Evolutionary conservation across 2,888 invertebrate genomes (phyloP).

Genomic region (Neoscelio sp.): DNA sequence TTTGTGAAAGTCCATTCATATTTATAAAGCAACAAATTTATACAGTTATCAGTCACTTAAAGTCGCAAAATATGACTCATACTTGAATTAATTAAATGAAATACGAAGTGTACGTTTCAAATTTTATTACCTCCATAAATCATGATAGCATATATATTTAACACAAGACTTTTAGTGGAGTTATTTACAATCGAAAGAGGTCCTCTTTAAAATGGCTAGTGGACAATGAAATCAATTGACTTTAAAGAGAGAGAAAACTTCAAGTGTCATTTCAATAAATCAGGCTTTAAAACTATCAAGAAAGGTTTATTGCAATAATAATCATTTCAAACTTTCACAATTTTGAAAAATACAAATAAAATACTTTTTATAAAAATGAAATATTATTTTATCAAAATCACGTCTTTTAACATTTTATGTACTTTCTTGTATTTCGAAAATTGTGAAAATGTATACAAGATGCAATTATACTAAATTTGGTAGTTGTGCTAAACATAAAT

Average conservation of each 20-base stretch:
- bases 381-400: not conserved
- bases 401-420: no score
- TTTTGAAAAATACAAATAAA: not conserved
- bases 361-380: not conserved
- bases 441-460: not conserved
- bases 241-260: not conserved
- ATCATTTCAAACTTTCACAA: not conserved
- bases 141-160: not conserved
- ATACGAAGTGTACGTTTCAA: no score
- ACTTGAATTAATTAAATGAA: not conserved
- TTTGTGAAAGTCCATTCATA: not conserved
- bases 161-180: not conserved
- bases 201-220: slow-evolving; percentile 1
- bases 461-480: slow-evolving; percentile 23
- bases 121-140: no score
- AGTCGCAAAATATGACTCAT: slow-evolving; percentile 3
- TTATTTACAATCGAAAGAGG: not conserved
- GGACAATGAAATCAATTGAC: not conserved
- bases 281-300: not conserved
- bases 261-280: not conserved
- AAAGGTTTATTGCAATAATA: not conserved
- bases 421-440: no score
- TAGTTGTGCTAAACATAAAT: slow-evolving; percentile 22
- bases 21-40: no score
- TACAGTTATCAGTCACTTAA: no score